Conservation (phyloP, 2,113 vertebrate species). For the Nothobranchius furzeri region DNA sequence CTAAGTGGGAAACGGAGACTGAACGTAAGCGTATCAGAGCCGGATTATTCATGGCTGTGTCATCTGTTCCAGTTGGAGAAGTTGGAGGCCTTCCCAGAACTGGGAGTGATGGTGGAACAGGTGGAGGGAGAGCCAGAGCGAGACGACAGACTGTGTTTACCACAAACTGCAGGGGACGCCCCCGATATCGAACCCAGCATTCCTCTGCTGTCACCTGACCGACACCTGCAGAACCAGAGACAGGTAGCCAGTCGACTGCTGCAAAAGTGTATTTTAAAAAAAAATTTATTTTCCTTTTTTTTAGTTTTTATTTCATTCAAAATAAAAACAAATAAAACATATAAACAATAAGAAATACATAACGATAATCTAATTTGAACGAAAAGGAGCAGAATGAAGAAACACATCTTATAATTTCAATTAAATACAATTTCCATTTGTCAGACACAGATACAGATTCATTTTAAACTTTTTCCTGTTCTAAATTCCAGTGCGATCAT, state of each 20-base stretch:
- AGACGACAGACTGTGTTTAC: conserved; percentile 76
- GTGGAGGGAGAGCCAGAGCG: conserved; percentile 64
- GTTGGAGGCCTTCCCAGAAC: conserved; percentile 81
- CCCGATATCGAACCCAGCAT: conserved; percentile 61
- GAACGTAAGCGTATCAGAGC: conserved; percentile 8
- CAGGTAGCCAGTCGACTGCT: conserved; percentile 78
- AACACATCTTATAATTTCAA: no score
- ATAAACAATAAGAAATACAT: no score
- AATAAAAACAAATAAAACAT: no score
- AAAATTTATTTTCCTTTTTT: background rate
- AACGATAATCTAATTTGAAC: no score
- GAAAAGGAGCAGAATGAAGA: no score
- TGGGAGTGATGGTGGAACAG: conserved; percentile 74
- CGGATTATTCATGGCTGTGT: conserved; percentile 10
- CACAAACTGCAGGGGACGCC: conserved; percentile 59
- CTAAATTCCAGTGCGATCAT: no score
- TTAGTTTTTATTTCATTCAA: no score
- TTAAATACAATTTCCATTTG: no score
- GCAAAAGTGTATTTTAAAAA: background rate
- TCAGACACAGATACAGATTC: no score
- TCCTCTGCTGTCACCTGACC: conserved; percentile 80
- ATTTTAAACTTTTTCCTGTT: no score
- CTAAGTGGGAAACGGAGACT: background rate
- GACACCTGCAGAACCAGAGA: conserved; percentile 84
- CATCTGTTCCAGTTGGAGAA: conserved; percentile 80